Evolutionary conservation across 2,113 vertebrate genomes (phyloP).

Genomic region (Misgurnus mizolepis): DNA sequence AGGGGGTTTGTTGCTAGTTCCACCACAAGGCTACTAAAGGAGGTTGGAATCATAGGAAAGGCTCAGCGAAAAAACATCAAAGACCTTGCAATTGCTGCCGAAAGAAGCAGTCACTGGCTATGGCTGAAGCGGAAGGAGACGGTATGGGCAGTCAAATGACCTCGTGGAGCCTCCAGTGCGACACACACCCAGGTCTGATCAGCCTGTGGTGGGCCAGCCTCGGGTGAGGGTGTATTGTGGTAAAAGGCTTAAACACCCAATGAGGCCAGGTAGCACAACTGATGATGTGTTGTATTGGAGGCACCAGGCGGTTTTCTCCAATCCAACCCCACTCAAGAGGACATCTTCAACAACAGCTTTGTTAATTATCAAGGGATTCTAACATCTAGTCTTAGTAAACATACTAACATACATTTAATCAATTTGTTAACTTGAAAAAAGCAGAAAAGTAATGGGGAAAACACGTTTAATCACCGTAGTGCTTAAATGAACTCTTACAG

Average conservation of each 20-base stretch:
- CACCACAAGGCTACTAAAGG: not conserved
- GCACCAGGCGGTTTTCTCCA: no score
- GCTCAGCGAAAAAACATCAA: not conserved
- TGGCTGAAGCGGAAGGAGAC: not conserved
- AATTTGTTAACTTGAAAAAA: no score
- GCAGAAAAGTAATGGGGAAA: no score
- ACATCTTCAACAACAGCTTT: no score
- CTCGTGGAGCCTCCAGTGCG: not conserved
- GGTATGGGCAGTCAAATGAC: not conserved
- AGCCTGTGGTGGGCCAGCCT: not conserved
- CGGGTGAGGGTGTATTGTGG: not conserved
- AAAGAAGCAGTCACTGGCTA: not conserved
- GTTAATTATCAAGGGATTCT: no score
- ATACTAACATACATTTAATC: no score
- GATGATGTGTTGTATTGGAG: not conserved
- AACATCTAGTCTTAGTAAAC: no score
- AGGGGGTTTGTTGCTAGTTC: not conserved
- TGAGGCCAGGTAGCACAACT: not conserved
- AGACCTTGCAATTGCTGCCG: not conserved
- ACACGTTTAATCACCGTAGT: no score
- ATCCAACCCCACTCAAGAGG: no score
- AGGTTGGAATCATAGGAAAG: no score
- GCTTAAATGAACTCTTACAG: no score
- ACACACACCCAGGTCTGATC: constrained; percentile 1
- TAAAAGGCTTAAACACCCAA: not conserved